These are phyloP conservation scores for Zootoca vivipara DNA, from an alignment of 2,113 vertebrate species.

Conservation along the genomic window DNA sequence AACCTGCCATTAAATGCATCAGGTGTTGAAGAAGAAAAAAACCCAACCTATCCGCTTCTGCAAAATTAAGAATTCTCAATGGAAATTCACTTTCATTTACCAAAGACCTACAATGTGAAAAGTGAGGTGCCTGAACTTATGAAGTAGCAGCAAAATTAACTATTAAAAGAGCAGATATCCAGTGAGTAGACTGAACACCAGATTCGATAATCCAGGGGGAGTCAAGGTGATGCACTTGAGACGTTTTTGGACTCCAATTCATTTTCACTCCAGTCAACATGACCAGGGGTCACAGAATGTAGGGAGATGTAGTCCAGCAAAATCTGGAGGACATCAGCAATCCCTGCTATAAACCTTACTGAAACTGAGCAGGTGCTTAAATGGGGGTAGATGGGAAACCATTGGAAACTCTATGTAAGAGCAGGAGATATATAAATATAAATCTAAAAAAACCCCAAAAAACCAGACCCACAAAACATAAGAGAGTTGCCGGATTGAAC, in stretches of 20 bases:
- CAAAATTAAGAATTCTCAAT: background rate
- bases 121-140: constrained; percentile 22
- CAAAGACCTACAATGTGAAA: background rate
- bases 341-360: background rate
- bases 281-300: too few relatives aligned
- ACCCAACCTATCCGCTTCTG: background rate
- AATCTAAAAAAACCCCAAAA: too few relatives aligned
- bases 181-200: background rate
- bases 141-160: background rate
- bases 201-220: background rate
- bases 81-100: background rate
- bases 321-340: too few relatives aligned
- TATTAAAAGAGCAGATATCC: background rate
- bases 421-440: background rate
- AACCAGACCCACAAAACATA: too few relatives aligned
- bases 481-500: too few relatives aligned
- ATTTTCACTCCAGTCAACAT: too few relatives aligned
- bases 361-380: background rate
- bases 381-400: background rate
- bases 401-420: background rate
- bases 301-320: too few relatives aligned
- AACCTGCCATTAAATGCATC: background rate
- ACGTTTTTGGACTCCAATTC: too few relatives aligned
- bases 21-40: background rate
- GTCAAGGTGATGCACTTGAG: too few relatives aligned